A percentile compares a stretch with the other conserved stretches of the same genome.
Conservation (phyloP, 1,140 invertebrate genomes). For the Papilio glaucus region DNA sequence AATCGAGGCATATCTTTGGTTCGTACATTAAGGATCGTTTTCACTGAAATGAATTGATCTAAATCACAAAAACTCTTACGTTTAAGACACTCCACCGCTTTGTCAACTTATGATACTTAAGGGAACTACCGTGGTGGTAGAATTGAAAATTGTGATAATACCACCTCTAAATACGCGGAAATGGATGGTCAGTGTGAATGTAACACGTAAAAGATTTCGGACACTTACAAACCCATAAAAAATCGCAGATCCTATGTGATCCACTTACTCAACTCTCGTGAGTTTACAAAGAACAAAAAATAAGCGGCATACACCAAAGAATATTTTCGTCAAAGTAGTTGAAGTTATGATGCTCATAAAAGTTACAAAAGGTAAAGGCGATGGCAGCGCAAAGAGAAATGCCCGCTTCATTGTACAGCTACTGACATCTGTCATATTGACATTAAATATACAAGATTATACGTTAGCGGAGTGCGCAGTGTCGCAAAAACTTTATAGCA, state of each 20-base stretch:
- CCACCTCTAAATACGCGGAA: background rate
- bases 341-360: conserved; percentile 44
- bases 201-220: background rate
- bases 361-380: conserved; percentile 39
- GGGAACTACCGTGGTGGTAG: no score
- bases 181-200: background rate
- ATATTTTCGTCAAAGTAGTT: conserved; percentile 41
- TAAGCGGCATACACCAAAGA: conserved; percentile 32
- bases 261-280: background rate
- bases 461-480: conserved; percentile 42
- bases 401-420: conserved; percentile 1
- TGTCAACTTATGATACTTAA: no score
- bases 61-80: no score
- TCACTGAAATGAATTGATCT: no score
- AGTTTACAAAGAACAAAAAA: conserved; percentile 1
- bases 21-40: no score
- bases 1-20: background rate
- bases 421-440: conserved; percentile 47
- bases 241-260: background rate
- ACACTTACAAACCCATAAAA: background rate
- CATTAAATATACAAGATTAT: conserved; percentile 53
- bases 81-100: no score
- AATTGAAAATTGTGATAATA: no score
- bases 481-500: conserved; percentile 48
- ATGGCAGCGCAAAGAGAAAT: background rate